Evolutionary conservation across 2,888 invertebrate species (phyloP).

Genomic region (Elysia crispata): DNA sequence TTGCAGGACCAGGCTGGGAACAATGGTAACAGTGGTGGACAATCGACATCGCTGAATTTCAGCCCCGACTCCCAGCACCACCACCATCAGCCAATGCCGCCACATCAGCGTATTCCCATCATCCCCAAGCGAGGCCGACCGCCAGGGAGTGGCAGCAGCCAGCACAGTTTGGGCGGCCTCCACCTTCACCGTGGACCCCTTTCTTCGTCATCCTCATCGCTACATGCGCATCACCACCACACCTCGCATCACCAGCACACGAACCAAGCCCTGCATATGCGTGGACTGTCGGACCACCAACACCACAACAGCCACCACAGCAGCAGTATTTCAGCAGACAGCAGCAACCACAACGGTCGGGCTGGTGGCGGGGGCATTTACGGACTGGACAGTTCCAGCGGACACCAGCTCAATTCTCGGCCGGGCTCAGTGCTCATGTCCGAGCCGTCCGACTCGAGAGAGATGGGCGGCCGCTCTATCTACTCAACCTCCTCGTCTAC

Average conservation of each 20-base stretch:
- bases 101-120: not conserved
- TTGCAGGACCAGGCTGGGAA: not conserved
- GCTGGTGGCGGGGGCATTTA: constrained; percentile 39
- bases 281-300: constrained; percentile 44
- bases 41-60: constrained; percentile 19
- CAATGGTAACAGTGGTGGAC: constrained; percentile 30
- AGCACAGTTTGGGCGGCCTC: constrained; percentile 31
- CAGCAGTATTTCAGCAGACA: not conserved
- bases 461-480: constrained; percentile 34
- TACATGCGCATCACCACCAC: constrained; percentile 48
- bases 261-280: constrained; percentile 48
- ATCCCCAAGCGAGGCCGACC: constrained; percentile 24
- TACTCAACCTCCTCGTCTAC: constrained; percentile 45
- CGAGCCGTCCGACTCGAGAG: constrained; percentile 43
- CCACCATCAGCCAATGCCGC: too few relatives aligned
- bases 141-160: constrained; percentile 19
- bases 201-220: constrained; percentile 35
- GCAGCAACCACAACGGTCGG: constrained; percentile 50
- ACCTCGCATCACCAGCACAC: constrained; percentile 50
- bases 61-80: constrained; percentile 32
- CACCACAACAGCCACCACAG: constrained; percentile 50
- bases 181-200: too few relatives aligned
- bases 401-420: constrained; percentile 40
- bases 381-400: constrained; percentile 51
- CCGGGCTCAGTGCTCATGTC: constrained; percentile 38